Evolutionary conservation across 2,888 invertebrate genomes (phyloP), one percentile per base, ranked within the genome.

Genomic region (Barypeithes pellucidus): DNA sequence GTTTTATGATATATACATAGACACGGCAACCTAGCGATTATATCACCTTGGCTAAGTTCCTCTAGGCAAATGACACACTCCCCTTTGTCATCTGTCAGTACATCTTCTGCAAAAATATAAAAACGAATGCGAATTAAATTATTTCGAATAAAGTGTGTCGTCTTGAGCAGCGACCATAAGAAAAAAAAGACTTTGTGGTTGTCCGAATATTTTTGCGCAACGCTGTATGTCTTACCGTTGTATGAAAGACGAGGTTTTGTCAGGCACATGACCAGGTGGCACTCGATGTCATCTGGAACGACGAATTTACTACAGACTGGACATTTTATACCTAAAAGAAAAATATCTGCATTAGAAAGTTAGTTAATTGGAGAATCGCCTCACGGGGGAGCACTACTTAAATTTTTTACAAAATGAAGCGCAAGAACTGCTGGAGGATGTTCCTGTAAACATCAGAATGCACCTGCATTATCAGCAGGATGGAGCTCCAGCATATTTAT

Each of bases 1-100:
- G 93, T 93, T 91, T 98, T 99, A 89, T 99, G 99, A 89, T 99
- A 99, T 90, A 99, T 96, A 92, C 99, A 99, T 84, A 99, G 94
- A 89, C 99, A 99, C 84, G 99, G 99, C 88, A 99, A 92, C 87
- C 99, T 94, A 83, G 99, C 99, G 88, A 99, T 99, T 83, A 95
- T 94, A 89, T 99, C 95, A 75, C 99, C 99, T 84, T 95, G 93
- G 84, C 91, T 91, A 86, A 99, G 91, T 86, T 99, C 98, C 88
- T 99, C 99, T 85, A 99, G 91, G 88, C 99, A 99, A 88, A 99
- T 99, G 84, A 97, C 96, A 90, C 99, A 99, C 16, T 57, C 99
- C 77, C 97, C 98, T 89, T 98, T 98, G 85, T 96, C 93, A 87
- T 98, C 98, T 82, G 93, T 93, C 88, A 99, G 89, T 84, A 97